Percentiles rank a stretch among this genome's conserved stretches.
phyloP scores from a whole-genome alignment of 2,888 invertebrate species.

The Lycophotia porphyrea region DNA sequence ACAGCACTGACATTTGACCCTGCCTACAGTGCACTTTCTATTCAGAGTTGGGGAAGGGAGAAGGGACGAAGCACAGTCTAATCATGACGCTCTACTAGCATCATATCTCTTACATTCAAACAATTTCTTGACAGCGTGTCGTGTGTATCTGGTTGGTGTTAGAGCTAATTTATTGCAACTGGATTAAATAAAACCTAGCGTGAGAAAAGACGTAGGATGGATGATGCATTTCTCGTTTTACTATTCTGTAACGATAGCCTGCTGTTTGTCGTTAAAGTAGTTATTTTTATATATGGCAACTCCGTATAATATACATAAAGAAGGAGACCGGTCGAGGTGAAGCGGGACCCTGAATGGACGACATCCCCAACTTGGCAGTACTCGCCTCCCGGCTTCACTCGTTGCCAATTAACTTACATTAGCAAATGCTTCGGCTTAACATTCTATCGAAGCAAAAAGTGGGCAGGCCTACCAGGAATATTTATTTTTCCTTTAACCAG shows the following conservation, averaged over 20 bases:
- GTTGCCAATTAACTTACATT: constrained; percentile 75
- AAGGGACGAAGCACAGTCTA: constrained; percentile 10
- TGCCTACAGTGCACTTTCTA: constrained; percentile 61
- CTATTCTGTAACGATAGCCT: constrained; percentile 30
- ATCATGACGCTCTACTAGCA: neutral
- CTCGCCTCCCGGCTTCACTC: constrained; percentile 55
- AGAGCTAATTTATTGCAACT: constrained; percentile 9
- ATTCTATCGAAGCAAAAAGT: constrained; percentile 62
- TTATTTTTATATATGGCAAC: constrained; percentile 37
- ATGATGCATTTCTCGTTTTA: constrained; percentile 6
- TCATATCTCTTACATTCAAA: constrained; percentile 17
- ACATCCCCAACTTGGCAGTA: constrained; percentile 56
- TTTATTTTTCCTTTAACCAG: constrained; percentile 67
- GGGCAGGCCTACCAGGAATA: constrained; percentile 61
- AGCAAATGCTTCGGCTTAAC: constrained; percentile 71
- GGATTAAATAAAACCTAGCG: constrained; percentile 15
- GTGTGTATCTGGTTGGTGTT: neutral
- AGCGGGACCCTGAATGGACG: constrained; percentile 14
- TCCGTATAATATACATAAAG: constrained; percentile 4
- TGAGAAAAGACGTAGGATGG: constrained; percentile 10
- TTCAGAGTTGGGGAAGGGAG: constrained; percentile 34
- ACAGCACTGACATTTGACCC: constrained; percentile 66
- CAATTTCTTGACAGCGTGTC: constrained; percentile 14
- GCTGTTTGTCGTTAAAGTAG: constrained; percentile 26
- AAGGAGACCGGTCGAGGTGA: constrained; percentile 14